phyloP scores from a whole-genome alignment of 2,113 vertebrate species.

The Sphaerodactylus townsendi region DNA sequence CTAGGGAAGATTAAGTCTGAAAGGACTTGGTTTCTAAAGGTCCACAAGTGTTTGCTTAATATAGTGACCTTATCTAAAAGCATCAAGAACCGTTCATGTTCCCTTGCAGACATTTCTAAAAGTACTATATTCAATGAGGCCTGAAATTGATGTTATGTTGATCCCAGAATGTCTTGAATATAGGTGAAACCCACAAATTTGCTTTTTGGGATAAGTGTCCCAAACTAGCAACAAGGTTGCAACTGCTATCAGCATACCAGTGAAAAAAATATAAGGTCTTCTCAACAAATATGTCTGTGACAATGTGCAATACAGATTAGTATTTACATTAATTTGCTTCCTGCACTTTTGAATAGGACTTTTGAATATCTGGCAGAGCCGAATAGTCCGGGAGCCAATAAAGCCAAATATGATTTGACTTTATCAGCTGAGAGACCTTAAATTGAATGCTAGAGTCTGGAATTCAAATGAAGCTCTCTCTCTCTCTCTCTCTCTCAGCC shows the following conservation, averaged over 20 bases:
- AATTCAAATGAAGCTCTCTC: too few relatives aligned
- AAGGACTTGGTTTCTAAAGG: conserved; percentile 39
- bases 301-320: too few relatives aligned
- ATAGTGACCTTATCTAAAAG: not conserved
- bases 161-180: not conserved
- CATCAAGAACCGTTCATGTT: not conserved
- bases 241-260: not conserved
- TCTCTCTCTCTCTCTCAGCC: too few relatives aligned
- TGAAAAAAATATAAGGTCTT: not conserved
- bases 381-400: too few relatives aligned
- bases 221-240: not conserved
- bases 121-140: not conserved
- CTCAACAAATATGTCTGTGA: not conserved
- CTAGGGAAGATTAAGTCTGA: not conserved
- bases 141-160: not conserved
- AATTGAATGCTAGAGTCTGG: too few relatives aligned
- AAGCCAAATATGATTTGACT: too few relatives aligned
- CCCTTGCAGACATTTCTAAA: not conserved
- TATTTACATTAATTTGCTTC: too few relatives aligned
- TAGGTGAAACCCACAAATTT: not conserved
- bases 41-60: not conserved
- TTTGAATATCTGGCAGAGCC: too few relatives aligned
- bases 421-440: too few relatives aligned
- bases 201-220: not conserved
- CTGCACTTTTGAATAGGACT: too few relatives aligned